Base-by-base conservation (phyloP, 64 coral and sea anemone genomes). In the Montipora cactus region DNA sequence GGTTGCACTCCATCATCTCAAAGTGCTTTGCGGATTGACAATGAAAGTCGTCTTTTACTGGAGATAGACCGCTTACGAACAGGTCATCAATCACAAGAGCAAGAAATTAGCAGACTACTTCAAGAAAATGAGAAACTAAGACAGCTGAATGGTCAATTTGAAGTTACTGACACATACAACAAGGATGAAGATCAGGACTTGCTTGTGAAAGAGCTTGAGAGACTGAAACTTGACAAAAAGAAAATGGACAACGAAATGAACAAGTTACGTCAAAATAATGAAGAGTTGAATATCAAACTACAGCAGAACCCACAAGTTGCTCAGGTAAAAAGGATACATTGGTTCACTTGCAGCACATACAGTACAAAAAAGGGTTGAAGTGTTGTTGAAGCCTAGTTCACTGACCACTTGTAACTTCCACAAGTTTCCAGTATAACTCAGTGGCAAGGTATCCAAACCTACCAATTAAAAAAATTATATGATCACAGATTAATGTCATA, bases 131-230 rank as follows among this genome's bases (percentile, higher is more conserved):
- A 84, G 10, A 69, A 85, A 86, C 93, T 95, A 12, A 73, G 80
- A 21, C 72, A 84, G 16, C 14, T 81, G 37, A 84, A 84, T 68
- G 81, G 81, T n/a, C 44, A 5, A 19, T 49, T 67, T 84, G 81
- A 45, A 67, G 70, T 58, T 78, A 44, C 37, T 79, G 4, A 66
- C 51, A 47, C 4, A 66, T 15, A 71, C 5, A 25, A 69, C 48
- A 57, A 81, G 3, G 66, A 72, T 46, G 91, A 79, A 47, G 23
- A 89, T 58, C 59, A 89, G 25, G 68, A 75, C 0, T 74, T 89
- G 25, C 87, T 93, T 23, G 95, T 93, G 59, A 74, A 93, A 15
- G 95, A 89, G 51, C 84, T 89, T 87, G 74, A 93, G n/a, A 79
- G 55, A 57, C 62, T 96, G 57, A 81, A 55, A 21, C 9, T 89